A percentile compares a stretch with the other conserved stretches of the same genome.
Evolutionary conservation across 1,140 invertebrate species (phyloP).

Genomic region (Drosophila ohnishii): DNA sequence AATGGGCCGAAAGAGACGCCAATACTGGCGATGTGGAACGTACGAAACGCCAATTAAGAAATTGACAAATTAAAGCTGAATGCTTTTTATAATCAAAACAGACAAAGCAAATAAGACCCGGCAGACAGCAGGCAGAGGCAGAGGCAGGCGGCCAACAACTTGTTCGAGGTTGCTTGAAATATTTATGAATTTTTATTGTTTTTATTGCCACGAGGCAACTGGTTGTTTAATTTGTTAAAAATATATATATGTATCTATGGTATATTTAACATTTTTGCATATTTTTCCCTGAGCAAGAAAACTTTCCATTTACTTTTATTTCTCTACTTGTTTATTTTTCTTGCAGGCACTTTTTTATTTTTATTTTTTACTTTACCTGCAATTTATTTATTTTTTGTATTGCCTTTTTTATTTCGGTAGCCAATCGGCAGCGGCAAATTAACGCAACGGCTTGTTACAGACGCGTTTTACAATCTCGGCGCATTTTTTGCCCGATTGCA

Average conservation of each 20-base stretch:
- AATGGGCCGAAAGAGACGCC: conserved; percentile 21
- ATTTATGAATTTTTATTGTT: conserved; percentile 64
- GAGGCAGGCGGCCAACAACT: conserved; percentile 35
- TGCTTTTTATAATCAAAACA: conserved; percentile 82
- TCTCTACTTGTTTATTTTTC: background rate
- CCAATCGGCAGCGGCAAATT: conserved; percentile 83
- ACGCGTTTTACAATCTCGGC: conserved; percentile 72
- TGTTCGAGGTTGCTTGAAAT: conserved; percentile 52
- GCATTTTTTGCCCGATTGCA: conserved; percentile 38
- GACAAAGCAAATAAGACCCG: conserved; percentile 78
- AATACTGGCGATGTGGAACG: conserved; percentile 63
- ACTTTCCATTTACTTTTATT: conserved; percentile 58
- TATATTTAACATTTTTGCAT: conserved; percentile 35
- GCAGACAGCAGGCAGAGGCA: conserved; percentile 1
- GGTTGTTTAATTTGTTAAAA: conserved; percentile 59
- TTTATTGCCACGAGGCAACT: conserved; percentile 46
- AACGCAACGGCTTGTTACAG: conserved; percentile 80
- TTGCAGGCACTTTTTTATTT: too few species aligned
- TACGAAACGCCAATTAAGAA: conserved; percentile 81
- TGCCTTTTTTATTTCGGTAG: conserved; percentile 60
- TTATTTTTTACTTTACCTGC: conserved; percentile 6
- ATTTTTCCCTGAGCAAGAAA: conserved; percentile 30
- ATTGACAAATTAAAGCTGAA: conserved; percentile 82
- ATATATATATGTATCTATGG: conserved; percentile 3
- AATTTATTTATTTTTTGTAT: conserved; percentile 6